phyloP scores from a whole-genome alignment of 2,113 vertebrate genomes.

The Pelvicachromis taeniatus region DNA sequence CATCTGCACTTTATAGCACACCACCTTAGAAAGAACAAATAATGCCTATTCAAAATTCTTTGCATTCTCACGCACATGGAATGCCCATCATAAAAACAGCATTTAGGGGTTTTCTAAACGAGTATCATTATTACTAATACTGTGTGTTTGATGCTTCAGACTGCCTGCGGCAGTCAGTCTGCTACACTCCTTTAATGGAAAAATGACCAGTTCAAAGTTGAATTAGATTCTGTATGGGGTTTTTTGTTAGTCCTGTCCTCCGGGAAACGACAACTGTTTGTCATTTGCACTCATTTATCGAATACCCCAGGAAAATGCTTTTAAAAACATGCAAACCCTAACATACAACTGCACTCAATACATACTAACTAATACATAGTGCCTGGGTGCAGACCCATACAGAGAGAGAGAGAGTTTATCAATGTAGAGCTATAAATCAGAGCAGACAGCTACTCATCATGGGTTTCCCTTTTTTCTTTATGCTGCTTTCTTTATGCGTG shows the following conservation, averaged over 20 bases:
- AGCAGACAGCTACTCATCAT: conserved; percentile 48
- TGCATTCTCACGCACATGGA: neutral
- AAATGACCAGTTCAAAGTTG: conserved; percentile 42
- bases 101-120: conserved; percentile 8
- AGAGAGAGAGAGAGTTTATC: neutral
- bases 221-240: neutral
- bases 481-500: conserved; percentile 18
- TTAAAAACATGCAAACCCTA: neutral
- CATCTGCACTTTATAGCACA: conserved; percentile 29
- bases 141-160: conserved; percentile 9
- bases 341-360: conserved; percentile 1
- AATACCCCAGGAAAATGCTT: neutral
- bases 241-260: neutral
- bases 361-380: neutral
- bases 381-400: neutral
- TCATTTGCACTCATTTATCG: conserved; percentile 5
- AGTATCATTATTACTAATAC: conserved; percentile 44
- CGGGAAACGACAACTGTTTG: neutral
- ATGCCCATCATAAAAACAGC: neutral
- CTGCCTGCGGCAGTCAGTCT: conserved; percentile 17
- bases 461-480: conserved; percentile 26
- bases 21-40: conserved; percentile 18
- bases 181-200: neutral
- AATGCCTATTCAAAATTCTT: neutral
- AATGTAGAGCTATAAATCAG: conserved; percentile 51